phyloP scores from a whole-genome alignment of 2,113 vertebrate genomes.

The Mugil cephalus region DNA sequence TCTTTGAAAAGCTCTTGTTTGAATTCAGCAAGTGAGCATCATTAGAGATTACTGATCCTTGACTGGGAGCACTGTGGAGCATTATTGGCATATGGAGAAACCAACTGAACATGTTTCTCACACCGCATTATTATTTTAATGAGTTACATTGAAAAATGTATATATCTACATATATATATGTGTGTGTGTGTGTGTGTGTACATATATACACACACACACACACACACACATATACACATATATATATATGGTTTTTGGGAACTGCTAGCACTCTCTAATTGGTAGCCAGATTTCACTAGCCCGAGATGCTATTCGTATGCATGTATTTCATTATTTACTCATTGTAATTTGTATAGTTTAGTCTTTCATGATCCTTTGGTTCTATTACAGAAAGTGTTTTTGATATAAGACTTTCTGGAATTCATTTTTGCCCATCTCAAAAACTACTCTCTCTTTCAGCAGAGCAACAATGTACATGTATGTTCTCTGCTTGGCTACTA shows the following conservation, averaged over 20 bases:
- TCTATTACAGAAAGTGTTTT: neutral
- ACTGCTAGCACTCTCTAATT: no score
- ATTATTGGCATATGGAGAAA: neutral
- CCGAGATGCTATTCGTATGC: neutral
- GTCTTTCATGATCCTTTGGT: neutral
- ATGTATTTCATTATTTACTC: neutral
- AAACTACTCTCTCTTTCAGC: no score
- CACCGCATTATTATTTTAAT: neutral
- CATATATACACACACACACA: no score
- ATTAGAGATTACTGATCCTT: neutral
- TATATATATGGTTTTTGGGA: no score
- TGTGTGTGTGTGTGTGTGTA: no score
- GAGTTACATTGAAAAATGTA: no score
- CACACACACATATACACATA: no score
- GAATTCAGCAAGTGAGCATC: slow-evolving; percentile 98
- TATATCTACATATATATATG: no score
- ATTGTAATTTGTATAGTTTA: no score
- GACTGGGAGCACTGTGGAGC: neutral
- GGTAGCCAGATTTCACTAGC: no score
- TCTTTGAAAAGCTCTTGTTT: slow-evolving; percentile 98
- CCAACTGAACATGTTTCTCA: neutral
- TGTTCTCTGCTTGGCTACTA: neutral
- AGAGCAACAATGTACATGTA: no score
- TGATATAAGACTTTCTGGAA: neutral
- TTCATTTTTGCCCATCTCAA: no score